A percentile compares a stretch with the other conserved stretches of the same genome.
phyloP scores from a whole-genome alignment of 2,888 invertebrate genomes.

The Drosophila incognita region DNA sequence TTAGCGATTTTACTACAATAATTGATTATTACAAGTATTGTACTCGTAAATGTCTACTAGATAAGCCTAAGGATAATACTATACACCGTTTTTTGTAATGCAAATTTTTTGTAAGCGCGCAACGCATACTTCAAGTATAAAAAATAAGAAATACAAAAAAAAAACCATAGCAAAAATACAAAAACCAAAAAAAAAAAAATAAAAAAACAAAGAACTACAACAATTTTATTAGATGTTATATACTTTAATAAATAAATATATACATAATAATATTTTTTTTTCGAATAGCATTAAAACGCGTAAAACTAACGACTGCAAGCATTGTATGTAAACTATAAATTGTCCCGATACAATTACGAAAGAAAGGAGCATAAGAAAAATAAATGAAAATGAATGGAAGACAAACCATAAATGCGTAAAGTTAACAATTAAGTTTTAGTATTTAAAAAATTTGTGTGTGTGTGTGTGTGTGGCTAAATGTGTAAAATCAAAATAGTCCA shows the following conservation, averaged over 20 bases:
- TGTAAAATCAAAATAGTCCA: conserved; percentile 28
- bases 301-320: conserved; percentile 67
- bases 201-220: conserved; percentile 15
- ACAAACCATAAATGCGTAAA: conserved; percentile 26
- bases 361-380: conserved; percentile 6
- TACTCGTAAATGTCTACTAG: conserved; percentile 50
- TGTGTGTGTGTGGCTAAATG: conserved; percentile 36
- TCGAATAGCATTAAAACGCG: conserved; percentile 44
- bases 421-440: conserved; percentile 41
- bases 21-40: conserved; percentile 44
- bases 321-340: conserved; percentile 65
- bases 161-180: not conserved
- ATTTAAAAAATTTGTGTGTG: conserved; percentile 8
- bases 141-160: conserved; percentile 11
- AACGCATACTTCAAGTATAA: conserved; percentile 47
- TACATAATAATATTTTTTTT: conserved; percentile 32
- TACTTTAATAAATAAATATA: conserved; percentile 20
- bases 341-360: conserved; percentile 42
- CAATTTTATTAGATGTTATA: conserved; percentile 53
- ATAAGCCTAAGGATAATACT: conserved; percentile 43
- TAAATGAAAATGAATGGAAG: conserved; percentile 16
- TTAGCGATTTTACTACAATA: conserved; percentile 66
- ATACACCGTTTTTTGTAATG: conserved; percentile 43
- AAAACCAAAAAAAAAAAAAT: not conserved
- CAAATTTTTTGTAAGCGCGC: conserved; percentile 41